Evolutionary conservation across 2,797 vertebrate genomes (phyloP), one percentile per base, ranked within the genome.

Genomic region (Serranus cabrilla): DNA sequence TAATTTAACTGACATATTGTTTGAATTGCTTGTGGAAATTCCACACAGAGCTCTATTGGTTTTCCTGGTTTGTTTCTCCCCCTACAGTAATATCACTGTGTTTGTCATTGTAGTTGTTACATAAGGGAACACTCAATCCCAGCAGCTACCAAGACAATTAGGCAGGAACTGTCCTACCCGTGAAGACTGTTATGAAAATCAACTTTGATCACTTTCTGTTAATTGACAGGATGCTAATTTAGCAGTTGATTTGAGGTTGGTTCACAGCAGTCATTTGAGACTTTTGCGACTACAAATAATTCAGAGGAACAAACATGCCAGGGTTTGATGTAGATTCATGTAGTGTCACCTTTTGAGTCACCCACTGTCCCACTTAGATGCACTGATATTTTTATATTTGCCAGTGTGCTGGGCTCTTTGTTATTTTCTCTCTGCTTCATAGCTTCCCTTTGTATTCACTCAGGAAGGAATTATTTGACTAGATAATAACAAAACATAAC

Each of bases 41-140:
- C 59, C 13, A 3, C 59, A 60, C 57, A 37, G 85, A 92, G 84
- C 91, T 80, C 86, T 80, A 74, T 67, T 57, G 37, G 50, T 60
- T 71, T 67, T 71, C 43, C 31, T 54, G 21, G n/a, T 62, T 66
- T 76, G 25, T 31, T n/a, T 50, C 1, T 3, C 34, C 42, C 20
- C 47, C 17, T 0, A n/a, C 67, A 37, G 42, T 61, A 51, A 74
- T 39, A 66, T 62, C 76, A 18, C 82, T 54, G 11, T 2, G 16
- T 94, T 94, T 92, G 90, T 94, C 84, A 92, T 87, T 76, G 47
- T 2, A 13, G 75, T 93, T 90, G 88, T 95, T 93, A 85, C 83
- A 89, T 93, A 94, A 95, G 89, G 80, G 92, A 86, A 92, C 93
- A 90, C 93, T 88, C 87, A 88, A 85, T 90, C 93, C 83, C 87